A percentile compares a stretch with the other conserved stretches of the same genome.
These are phyloP conservation scores for Cirrhinus molitorella DNA, from an alignment of 2,797 vertebrate genomes.

Conservation along the genomic window DNA sequence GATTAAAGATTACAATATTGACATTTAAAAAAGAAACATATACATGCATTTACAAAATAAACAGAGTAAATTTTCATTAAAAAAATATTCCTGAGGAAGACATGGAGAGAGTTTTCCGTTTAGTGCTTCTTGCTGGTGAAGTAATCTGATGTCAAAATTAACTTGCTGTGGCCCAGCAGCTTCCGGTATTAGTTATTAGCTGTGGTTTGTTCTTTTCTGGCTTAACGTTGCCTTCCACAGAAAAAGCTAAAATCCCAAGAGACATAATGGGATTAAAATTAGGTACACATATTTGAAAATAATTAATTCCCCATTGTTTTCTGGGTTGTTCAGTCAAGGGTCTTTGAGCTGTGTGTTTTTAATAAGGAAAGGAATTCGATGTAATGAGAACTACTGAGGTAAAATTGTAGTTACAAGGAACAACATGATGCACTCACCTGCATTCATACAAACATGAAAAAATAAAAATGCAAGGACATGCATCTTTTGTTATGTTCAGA, in stretches of 20 bases:
- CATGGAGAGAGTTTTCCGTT: background rate
- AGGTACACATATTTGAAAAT: conserved; percentile 63
- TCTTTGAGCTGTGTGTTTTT: background rate
- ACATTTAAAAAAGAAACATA: no score
- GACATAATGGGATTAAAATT: conserved; percentile 61
- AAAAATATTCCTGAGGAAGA: no score
- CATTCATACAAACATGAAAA: background rate
- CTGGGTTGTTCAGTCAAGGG: conserved; percentile 20
- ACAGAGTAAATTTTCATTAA: no score
- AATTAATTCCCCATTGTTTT: conserved; percentile 62
- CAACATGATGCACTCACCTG: background rate
- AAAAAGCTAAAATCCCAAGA: conserved; percentile 43
- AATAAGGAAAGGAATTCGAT: background rate
- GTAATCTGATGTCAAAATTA: conserved; percentile 11
- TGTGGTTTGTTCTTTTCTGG: conserved; percentile 11
- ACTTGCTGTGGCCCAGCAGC: background rate
- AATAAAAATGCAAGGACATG: background rate
- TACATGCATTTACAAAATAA: no score
- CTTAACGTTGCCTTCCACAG: conserved; percentile 40
- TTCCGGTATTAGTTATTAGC: background rate
- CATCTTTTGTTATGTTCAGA: background rate
- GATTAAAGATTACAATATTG: no score
- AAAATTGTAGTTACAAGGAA: background rate
- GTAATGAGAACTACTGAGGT: conserved; percentile 4
- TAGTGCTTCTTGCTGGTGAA: background rate